Conservation (phyloP, 2,888 invertebrate species). For the Zaprionus lineosus region DNA sequence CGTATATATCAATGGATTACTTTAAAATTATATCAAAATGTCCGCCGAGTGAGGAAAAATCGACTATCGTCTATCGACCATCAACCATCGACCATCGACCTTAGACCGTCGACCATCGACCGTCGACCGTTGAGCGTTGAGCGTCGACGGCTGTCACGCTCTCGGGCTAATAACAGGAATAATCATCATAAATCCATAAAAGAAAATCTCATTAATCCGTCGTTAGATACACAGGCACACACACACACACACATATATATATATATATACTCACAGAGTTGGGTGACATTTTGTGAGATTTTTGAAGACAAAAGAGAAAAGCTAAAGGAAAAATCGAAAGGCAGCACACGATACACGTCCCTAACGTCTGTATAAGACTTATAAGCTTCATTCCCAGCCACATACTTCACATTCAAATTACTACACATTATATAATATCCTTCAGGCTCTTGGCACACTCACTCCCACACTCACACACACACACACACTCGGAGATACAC, state of each 20-base stretch:
- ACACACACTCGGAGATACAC: conserved; percentile 1
- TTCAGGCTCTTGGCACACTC: conserved; percentile 60
- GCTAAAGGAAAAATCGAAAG: conserved; percentile 34
- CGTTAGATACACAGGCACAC: conserved; percentile 6
- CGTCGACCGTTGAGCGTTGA: conserved; percentile 30
- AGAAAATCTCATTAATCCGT: conserved; percentile 73
- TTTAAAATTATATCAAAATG: conserved; percentile 59
- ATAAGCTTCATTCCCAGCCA: conserved; percentile 68
- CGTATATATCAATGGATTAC: conserved; percentile 69
- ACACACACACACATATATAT: neutral
- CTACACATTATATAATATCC: conserved; percentile 76
- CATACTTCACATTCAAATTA: conserved; percentile 79
- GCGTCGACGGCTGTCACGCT: conserved; percentile 53
- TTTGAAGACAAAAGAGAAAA: conserved; percentile 30
- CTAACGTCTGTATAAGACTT: conserved; percentile 52
- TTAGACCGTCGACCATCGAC: conserved; percentile 34
- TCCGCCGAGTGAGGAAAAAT: conserved; percentile 1
- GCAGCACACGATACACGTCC: conserved; percentile 46
- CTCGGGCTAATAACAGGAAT: conserved; percentile 66
- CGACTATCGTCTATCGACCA: conserved; percentile 32
- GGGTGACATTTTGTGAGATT: conserved; percentile 55
- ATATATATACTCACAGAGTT: neutral
- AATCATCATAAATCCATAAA: conserved; percentile 77
- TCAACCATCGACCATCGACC: conserved; percentile 34
- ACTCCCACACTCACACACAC: conserved; percentile 26